Conservation (phyloP, 2,888 invertebrate species). For the Cryptops parisi region DNA sequence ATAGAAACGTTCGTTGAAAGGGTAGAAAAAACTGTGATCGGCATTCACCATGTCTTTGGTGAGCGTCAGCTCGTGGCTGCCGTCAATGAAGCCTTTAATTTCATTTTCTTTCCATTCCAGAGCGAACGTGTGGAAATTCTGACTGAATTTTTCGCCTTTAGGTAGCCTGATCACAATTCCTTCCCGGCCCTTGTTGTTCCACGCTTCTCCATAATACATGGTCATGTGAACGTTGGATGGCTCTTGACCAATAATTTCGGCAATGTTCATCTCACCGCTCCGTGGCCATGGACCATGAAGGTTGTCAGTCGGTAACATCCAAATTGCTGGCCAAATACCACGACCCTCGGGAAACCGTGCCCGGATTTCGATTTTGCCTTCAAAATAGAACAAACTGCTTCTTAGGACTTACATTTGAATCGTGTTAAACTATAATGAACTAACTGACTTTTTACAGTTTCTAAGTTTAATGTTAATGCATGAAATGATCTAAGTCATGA, state of each 20-base stretch:
- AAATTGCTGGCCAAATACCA: conserved; percentile 8
- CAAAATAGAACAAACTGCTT: background rate
- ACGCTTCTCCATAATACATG: background rate
- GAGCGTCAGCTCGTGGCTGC: background rate
- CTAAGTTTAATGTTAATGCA: too few species aligned
- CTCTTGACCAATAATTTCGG: background rate
- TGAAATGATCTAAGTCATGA: background rate
- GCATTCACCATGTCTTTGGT: background rate
- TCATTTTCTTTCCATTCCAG: conserved; percentile 7
- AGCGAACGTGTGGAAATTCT: conserved; percentile 3
- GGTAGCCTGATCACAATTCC: background rate
- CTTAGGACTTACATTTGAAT: too few species aligned
- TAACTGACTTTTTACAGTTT: too few species aligned
- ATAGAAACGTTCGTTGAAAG: conserved; percentile 9
- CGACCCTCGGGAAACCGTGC: conserved; percentile 3
- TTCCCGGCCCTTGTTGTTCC: background rate
- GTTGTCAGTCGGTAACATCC: conserved; percentile 6
- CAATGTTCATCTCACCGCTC: conserved; percentile 10
- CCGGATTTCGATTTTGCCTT: conserved; percentile 1
- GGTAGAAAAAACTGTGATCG: background rate
- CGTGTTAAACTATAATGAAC: too few species aligned
- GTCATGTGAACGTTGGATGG: background rate
- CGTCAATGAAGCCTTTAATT: conserved; percentile 5
- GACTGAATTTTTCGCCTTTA: background rate
- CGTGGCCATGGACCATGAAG: background rate